Evolutionary conservation across 2,888 invertebrate species (phyloP).

Genomic region (Rhagium mordax): DNA sequence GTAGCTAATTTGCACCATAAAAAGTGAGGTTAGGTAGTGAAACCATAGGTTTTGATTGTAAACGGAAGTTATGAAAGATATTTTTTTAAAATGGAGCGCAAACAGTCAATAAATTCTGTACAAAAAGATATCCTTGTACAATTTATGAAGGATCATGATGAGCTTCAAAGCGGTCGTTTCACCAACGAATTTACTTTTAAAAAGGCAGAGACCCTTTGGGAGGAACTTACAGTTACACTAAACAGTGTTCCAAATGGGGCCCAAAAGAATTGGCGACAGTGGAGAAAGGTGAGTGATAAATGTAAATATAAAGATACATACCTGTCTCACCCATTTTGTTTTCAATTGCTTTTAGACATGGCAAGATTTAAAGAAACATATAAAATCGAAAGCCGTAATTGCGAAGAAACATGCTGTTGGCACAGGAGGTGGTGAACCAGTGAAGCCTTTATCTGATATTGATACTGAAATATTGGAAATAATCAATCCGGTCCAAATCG

Average conservation of each 20-base stretch:
- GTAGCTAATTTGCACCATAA: too few species aligned
- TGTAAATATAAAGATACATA: too few species aligned
- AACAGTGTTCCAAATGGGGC: slow-evolving; percentile 28
- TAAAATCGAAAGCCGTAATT: background rate
- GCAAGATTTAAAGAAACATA: background rate
- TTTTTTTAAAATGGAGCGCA: background rate
- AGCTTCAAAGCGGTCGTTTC: slow-evolving; percentile 5
- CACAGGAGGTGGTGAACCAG: background rate
- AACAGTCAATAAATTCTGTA: background rate
- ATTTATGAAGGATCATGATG: background rate
- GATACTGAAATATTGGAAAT: background rate
- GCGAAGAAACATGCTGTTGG: background rate
- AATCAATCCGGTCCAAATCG: background rate
- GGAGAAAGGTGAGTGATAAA: slow-evolving; percentile 24
- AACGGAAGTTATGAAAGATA: too few species aligned
- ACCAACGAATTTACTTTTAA: slow-evolving; percentile 10
- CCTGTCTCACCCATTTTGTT: too few species aligned
- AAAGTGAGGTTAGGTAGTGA: too few species aligned
- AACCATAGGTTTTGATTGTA: too few species aligned
- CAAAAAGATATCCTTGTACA: slow-evolving; percentile 1
- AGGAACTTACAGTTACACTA: background rate
- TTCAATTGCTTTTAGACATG: too few species aligned
- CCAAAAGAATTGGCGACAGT: slow-evolving; percentile 17
- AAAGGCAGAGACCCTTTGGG: slow-evolving; percentile 12
- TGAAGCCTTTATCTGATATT: background rate